Conservation (phyloP, 2,113 vertebrate genomes). For the Coptodon bakossiorum region DNA sequence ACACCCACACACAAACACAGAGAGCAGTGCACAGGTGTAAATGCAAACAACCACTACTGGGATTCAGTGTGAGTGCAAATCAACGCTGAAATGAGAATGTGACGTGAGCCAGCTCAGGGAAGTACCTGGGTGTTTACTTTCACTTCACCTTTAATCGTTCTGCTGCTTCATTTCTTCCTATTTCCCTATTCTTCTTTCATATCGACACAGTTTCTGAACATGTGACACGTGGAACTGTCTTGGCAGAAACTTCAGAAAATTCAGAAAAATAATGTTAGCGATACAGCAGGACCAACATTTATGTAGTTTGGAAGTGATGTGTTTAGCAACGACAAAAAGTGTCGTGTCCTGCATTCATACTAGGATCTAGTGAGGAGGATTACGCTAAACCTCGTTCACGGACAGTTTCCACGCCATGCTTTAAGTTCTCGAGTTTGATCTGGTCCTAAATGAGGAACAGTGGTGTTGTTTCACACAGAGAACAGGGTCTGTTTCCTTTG, state of each 20-base stretch:
- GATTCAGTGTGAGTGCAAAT: neutral
- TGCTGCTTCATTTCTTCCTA: neutral
- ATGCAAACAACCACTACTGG: neutral
- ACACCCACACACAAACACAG: neutral
- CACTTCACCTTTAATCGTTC: constrained; percentile 28
- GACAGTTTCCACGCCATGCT: neutral
- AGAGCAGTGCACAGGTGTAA: neutral
- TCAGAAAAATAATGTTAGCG: neutral
- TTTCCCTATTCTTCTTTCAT: neutral
- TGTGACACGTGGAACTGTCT: neutral
- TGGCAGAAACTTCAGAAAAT: neutral
- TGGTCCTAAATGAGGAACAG: constrained; percentile 45
- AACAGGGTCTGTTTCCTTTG: constrained; percentile 28
- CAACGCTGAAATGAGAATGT: neutral
- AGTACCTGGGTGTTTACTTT: constrained; percentile 39
- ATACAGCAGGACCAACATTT: neutral
- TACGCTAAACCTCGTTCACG: neutral
- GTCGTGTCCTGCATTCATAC: neutral
- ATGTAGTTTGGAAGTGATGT: neutral
- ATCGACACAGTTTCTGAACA: neutral
- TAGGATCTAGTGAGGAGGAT: neutral
- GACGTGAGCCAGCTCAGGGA: constrained; percentile 2
- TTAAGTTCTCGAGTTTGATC: neutral
- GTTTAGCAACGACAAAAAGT: neutral
- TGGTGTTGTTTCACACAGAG: neutral